Evolutionary conservation across 2,113 vertebrate species (phyloP), one percentile per base, ranked within the genome.

Genomic region (Calypte anna): DNA sequence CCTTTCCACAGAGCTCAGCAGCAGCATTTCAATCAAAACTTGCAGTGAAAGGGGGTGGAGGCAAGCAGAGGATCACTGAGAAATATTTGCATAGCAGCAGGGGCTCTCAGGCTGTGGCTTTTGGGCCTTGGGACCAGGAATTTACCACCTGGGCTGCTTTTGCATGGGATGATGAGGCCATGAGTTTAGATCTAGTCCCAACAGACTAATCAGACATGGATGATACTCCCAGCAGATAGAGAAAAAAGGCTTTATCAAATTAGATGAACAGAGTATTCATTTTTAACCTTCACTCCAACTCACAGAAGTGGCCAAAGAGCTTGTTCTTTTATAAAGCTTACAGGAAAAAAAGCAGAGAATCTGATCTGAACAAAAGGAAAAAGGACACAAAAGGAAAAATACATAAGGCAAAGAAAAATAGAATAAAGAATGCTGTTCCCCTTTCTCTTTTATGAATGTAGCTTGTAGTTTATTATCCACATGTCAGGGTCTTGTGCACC

Each of bases 21-120:
- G 82, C 53, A 61, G 51, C 33, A 21, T 57, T 95, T 93, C 94
- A 14, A 25, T 38, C 83, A 73, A 94, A 95, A 83, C 22, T 44
- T 88, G 57, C 22, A 68, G 7, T 18, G 8, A 58, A 78, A 54
- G 15, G 5, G 10, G 4, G 2, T 62, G 44, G 48, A 38, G 50
- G 38, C 22, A 87, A 81, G 58, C 0, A 27, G 64, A 0, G 22
- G 15, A 74, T 46, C 12, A 36, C 14, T 16, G 13, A 73, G 59
- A 38, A 90, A n/a, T 33, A 67, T 62, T 63, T 83, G 33, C 51
- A 86, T 8, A 86, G 55, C 38, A 85, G 57, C 55, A 93, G 64
- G 30, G 28, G 69, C 54, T 79, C 2, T 1, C 4, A 28, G n/a
- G 19, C 48, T 33, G 13, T 48, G 48, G 23, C 43, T 80, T 44